Percentiles rank a stretch among this genome's conserved stretches.
Evolutionary conservation across 1,140 invertebrate species (phyloP).

Genomic region (Kradibia gibbosae): DNA sequence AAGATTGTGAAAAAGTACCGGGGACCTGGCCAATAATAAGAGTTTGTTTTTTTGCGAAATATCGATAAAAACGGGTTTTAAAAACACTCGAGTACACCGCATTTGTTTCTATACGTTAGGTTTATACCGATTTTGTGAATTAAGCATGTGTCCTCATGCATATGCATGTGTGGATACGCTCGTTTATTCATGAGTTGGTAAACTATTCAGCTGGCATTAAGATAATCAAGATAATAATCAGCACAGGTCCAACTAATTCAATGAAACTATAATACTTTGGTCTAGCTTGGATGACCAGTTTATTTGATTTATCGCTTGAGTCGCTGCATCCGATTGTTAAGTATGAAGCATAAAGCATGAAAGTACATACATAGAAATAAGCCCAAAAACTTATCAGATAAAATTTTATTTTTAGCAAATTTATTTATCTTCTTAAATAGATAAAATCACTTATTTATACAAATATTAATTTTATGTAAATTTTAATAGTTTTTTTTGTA

Average conservation of each 20-base stretch:
- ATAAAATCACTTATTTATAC: no score
- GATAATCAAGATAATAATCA: constrained; percentile 44
- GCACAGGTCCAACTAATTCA: background rate
- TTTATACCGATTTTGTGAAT: constrained; percentile 32
- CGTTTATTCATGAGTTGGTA: constrained; percentile 29
- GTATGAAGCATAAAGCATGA: background rate
- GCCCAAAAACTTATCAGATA: background rate
- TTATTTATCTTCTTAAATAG: no score
- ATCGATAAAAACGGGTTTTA: background rate
- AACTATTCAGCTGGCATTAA: constrained; percentile 4
- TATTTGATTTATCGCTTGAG: constrained; percentile 26
- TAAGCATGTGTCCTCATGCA: constrained; percentile 25
- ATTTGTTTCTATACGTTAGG: background rate
- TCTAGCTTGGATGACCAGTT: background rate
- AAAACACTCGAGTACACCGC: background rate
- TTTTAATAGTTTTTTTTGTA: no score
- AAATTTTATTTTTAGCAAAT: no score
- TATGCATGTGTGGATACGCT: constrained; percentile 3
- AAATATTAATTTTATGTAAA: no score
- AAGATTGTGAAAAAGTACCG: background rate
- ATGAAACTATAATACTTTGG: constrained; percentile 28
- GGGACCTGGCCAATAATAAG: constrained; percentile 1
- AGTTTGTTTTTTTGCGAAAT: constrained; percentile 15
- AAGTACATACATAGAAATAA: background rate
- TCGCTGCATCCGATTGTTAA: background rate